These are phyloP conservation scores for Plagiodera versicolora DNA, from an alignment of 2,888 invertebrate species.

Conservation along the genomic window DNA sequence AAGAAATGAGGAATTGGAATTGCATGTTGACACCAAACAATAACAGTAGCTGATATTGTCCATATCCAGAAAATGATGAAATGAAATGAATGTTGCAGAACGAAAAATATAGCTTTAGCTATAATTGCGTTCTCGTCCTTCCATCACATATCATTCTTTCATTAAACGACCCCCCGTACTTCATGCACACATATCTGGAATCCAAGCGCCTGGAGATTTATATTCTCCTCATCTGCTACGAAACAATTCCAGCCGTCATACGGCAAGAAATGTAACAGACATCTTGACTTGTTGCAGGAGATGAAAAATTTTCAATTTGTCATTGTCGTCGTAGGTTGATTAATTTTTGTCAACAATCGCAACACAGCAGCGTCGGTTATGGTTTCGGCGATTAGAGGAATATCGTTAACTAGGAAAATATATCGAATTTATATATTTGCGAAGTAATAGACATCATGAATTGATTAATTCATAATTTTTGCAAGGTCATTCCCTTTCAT, in stretches of 20 bases:
- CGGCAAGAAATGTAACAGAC: constrained; percentile 1
- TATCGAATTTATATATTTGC: too few relatives aligned
- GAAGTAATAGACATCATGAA: too few relatives aligned
- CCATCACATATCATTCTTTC: neutral
- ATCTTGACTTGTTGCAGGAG: constrained; percentile 10
- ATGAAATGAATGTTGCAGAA: neutral
- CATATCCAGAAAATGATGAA: too few relatives aligned
- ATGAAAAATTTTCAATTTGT: constrained; percentile 12
- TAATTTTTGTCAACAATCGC: constrained; percentile 13
- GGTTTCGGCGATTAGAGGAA: too few relatives aligned
- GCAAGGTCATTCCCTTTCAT: too few relatives aligned
- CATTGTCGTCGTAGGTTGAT: constrained; percentile 5
- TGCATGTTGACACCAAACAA: too few relatives aligned
- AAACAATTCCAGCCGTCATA: constrained; percentile 1
- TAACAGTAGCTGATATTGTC: too few relatives aligned
- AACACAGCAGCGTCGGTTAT: neutral
- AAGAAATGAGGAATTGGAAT: too few relatives aligned
- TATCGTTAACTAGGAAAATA: too few relatives aligned
- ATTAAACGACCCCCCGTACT: neutral
- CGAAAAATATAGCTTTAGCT: neutral
- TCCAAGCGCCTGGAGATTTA: neutral
- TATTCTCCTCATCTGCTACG: neutral
- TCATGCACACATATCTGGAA: neutral
- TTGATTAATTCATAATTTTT: too few relatives aligned
- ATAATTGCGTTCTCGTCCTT: neutral